phyloP scores from a whole-genome alignment of 2,888 invertebrate genomes.

The Argynnis bischoffii region DNA sequence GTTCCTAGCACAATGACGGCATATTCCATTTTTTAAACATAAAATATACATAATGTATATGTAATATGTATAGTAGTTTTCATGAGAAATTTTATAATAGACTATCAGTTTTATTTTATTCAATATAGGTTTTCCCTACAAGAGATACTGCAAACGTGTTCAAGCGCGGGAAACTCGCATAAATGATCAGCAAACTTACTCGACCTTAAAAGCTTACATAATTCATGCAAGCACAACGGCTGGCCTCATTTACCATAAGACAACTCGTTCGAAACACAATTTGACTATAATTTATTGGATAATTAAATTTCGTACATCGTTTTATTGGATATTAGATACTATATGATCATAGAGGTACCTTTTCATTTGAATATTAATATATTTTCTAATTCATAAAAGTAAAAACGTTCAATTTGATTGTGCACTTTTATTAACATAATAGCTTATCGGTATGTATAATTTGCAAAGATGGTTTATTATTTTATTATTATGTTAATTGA shows the following conservation, averaged over 20 bases:
- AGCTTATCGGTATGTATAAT: too few species aligned
- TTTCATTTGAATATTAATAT: background rate
- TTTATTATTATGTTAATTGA: too few species aligned
- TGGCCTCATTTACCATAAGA: constrained; percentile 52
- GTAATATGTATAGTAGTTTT: too few species aligned
- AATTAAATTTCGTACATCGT: constrained; percentile 29
- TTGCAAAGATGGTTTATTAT: too few species aligned
- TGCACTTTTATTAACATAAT: too few species aligned
- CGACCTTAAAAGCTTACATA: constrained; percentile 59
- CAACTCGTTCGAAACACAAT: constrained; percentile 40
- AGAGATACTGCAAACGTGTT: constrained; percentile 51
- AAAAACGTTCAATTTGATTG: too few species aligned
- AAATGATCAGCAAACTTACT: constrained; percentile 61
- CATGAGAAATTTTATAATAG: background rate
- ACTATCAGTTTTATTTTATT: background rate
- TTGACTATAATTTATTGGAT: constrained; percentile 35
- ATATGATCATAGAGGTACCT: background rate
- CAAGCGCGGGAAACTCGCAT: constrained; percentile 51
- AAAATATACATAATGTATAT: too few species aligned
- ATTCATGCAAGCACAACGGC: constrained; percentile 49
- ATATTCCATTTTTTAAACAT: too few species aligned
- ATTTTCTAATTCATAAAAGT: too few species aligned
- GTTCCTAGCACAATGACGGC: too few species aligned
- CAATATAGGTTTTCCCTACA: constrained; percentile 3
- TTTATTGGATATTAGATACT: background rate